A percentile compares a stretch with the other conserved stretches of the same genome.
These are phyloP conservation scores for Antedon mediterranea DNA, from an alignment of 53 echinoderm and acorn worm genomes.

Conservation along the genomic window DNA sequence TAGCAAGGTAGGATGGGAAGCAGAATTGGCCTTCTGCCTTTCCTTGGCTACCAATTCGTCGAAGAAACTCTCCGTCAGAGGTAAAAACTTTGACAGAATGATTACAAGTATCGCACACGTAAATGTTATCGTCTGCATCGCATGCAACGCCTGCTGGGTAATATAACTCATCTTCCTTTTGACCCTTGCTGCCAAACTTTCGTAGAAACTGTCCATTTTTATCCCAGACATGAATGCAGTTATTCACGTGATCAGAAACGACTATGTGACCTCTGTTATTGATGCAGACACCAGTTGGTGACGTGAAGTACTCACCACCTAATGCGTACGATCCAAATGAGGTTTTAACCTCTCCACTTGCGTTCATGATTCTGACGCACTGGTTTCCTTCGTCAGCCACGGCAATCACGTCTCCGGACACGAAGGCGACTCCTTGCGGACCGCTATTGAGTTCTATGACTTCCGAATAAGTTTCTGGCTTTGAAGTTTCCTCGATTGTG, in stretches of 20 bases:
- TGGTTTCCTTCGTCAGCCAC: conserved; percentile 2
- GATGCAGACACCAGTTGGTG: neutral
- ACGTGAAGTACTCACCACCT: neutral
- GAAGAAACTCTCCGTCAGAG: neutral
- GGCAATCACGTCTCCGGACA: neutral
- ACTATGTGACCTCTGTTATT: conserved; percentile 7
- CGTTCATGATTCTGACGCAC: neutral
- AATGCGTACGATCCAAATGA: neutral
- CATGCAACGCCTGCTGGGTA: conserved; percentile 3
- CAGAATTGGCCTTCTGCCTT: neutral
- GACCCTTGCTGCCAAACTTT: neutral
- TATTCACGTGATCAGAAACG: neutral
- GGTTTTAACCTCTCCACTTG: neutral
- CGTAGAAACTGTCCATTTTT: conserved; percentile 1
- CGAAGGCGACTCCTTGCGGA: neutral
- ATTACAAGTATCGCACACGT: conserved; percentile 2
- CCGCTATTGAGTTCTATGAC: neutral
- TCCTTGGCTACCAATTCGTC: neutral
- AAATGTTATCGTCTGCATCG: conserved; percentile 1
- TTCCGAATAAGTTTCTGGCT: neutral
- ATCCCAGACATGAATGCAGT: neutral
- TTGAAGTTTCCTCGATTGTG: neutral
- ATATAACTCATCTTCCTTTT: neutral
- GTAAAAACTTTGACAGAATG: neutral
- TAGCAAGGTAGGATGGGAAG: conserved; percentile 2